Percentiles rank a stretch among this genome's conserved stretches.
phyloP scores from a whole-genome alignment of 1,140 invertebrate genomes.

The Sarcophaga peregrina region DNA sequence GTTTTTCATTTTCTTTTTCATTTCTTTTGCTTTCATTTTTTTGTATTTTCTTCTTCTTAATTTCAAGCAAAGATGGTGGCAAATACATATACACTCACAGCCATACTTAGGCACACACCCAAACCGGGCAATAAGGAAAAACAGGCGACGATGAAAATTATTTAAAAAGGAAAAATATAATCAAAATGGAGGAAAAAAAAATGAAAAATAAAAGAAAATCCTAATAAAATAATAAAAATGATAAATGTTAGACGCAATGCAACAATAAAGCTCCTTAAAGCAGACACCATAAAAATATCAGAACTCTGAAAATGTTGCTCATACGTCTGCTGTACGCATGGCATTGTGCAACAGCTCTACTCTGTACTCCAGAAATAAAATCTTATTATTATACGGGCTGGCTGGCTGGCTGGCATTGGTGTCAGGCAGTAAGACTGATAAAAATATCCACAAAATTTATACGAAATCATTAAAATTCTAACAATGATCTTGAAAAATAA shows the following conservation, averaged over 20 bases:
- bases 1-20: too few relatives aligned
- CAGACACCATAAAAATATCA: neutral
- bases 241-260: conserved; percentile 19
- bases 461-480: conserved; percentile 11
- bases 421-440: neutral
- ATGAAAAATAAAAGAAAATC: neutral
- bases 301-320: neutral
- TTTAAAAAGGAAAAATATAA: too few relatives aligned
- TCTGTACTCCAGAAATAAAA: neutral
- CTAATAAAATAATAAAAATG: conserved; percentile 6
- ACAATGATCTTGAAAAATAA: conserved; percentile 12
- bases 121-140: neutral
- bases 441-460: conserved; percentile 15
- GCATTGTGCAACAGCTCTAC: neutral
- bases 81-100: too few relatives aligned
- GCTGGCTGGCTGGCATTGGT: neutral
- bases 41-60: too few relatives aligned
- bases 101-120: too few relatives aligned
- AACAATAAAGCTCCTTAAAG: conserved; percentile 3
- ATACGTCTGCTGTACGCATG: neutral
- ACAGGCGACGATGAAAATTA: conserved; percentile 8
- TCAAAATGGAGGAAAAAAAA: neutral
- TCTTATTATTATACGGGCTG: too few relatives aligned
- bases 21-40: neutral
- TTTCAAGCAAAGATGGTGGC: neutral